Percentiles rank a stretch among this genome's conserved stretches.
Conservation (phyloP, 2,888 invertebrate species). For the Noctua comes region DNA sequence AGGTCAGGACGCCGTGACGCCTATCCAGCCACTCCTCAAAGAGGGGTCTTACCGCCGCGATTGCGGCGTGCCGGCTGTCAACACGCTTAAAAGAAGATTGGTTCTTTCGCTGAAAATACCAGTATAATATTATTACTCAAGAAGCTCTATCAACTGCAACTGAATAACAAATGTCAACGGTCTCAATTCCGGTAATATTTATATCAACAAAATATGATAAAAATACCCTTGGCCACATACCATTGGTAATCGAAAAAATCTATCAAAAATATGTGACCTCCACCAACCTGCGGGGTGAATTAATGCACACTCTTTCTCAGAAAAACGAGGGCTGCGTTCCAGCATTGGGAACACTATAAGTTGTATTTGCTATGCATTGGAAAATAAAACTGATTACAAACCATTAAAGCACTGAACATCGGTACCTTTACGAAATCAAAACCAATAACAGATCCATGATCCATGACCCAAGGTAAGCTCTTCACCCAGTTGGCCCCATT, state of each 20-base stretch:
- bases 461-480: not conserved
- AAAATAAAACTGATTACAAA: not conserved
- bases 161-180: too few species aligned
- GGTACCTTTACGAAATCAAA: not conserved
- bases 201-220: too few species aligned
- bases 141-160: too few species aligned
- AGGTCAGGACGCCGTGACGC: too few species aligned
- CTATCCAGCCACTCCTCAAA: too few species aligned
- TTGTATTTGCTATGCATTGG: not conserved
- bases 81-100: too few species aligned
- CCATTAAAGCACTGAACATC: not conserved
- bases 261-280: not conserved
- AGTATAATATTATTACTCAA: too few species aligned
- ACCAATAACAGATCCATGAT: not conserved
- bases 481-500: slow-evolving; percentile 39
- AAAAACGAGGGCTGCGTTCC: not conserved
- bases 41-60: too few species aligned
- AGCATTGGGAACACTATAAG: not conserved
- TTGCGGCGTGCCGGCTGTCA: too few species aligned
- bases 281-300: not conserved
- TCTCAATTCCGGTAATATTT: too few species aligned
- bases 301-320: not conserved
- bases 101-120: not conserved
- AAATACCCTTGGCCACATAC: too few species aligned
- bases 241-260: too few species aligned